phyloP scores from a whole-genome alignment of 2,113 vertebrate species.

The Rhagologus leucostigma region DNA sequence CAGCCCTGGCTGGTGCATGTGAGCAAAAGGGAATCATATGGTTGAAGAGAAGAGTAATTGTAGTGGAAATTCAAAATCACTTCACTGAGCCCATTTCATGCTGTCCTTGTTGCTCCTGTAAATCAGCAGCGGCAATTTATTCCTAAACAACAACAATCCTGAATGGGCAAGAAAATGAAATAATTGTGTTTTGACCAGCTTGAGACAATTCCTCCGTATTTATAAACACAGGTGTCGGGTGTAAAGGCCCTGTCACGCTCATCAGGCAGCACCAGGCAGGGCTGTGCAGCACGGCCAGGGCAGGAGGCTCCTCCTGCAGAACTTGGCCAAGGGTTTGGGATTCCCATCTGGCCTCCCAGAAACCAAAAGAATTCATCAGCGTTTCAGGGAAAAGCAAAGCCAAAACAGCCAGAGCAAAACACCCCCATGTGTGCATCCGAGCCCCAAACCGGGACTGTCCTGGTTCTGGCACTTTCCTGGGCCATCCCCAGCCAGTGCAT shows the following conservation, averaged over 20 bases:
- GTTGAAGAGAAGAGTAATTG: conserved; percentile 73
- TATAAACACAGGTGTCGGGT: not conserved
- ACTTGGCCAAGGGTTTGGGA: not conserved
- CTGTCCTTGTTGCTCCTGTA: conserved; percentile 60
- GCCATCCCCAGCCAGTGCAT: not conserved
- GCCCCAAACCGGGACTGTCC: too few relatives aligned
- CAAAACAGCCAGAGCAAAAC: not conserved
- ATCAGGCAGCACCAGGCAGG: not conserved
- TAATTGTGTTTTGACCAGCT: conserved; percentile 68
- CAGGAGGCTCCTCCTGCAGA: not conserved
- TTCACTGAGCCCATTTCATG: conserved; percentile 70
- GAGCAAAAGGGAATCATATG: conserved; percentile 67
- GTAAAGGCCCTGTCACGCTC: not conserved
- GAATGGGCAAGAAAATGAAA: conserved; percentile 68
- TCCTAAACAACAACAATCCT: conserved; percentile 65
- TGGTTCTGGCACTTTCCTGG: not conserved
- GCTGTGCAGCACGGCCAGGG: rapidly evolving
- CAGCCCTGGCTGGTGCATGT: conserved; percentile 2
- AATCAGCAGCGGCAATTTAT: conserved; percentile 71
- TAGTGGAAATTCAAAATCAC: conserved; percentile 73
- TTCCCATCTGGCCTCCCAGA: not conserved
- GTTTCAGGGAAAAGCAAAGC: not conserved
- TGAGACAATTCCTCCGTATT: conserved; percentile 49
- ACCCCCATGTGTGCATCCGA: rapidly evolving
- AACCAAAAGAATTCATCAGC: not conserved